Percentiles rank a stretch among this genome's conserved stretches.
Evolutionary conservation across 2,797 vertebrate species (phyloP).

Genomic region (Tolypeutes matacus): DNA sequence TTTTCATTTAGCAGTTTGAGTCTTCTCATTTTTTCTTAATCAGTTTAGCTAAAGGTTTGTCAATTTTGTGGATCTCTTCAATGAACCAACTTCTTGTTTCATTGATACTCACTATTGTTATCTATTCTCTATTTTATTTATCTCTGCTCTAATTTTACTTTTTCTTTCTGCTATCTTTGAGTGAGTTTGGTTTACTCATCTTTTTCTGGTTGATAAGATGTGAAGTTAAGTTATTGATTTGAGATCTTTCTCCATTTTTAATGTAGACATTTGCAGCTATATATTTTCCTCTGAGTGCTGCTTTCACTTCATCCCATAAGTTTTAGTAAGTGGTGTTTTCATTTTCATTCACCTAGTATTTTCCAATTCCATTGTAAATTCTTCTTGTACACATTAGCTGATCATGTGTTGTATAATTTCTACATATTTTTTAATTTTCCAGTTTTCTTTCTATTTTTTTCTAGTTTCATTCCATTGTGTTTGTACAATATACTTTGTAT

Average conservation of each 20-base stretch:
- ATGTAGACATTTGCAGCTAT: neutral
- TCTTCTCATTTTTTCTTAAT: neutral
- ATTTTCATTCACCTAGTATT: constrained; percentile 18
- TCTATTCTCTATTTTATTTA: neutral
- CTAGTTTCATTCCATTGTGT: neutral
- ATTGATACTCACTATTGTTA: neutral
- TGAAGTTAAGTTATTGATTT: neutral
- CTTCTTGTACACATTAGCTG: neutral
- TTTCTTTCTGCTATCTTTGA: neutral
- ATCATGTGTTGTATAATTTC: neutral
- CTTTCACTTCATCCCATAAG: neutral
- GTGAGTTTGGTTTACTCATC: neutral
- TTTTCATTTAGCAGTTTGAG: neutral
- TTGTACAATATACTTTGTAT: neutral
- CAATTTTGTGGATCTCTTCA: constrained; percentile 16
- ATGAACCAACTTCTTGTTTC: neutral
- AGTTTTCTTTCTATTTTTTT: neutral
- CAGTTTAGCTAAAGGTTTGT: neutral
- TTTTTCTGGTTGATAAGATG: neutral
- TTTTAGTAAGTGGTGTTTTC: neutral
- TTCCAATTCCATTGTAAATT: neutral
- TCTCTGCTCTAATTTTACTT: neutral
- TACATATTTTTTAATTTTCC: neutral
- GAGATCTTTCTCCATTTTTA: neutral
- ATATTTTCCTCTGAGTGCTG: neutral